These are phyloP conservation scores for Andricus grossulariae DNA, from an alignment of 1,140 invertebrate species.

Conservation along the genomic window DNA sequence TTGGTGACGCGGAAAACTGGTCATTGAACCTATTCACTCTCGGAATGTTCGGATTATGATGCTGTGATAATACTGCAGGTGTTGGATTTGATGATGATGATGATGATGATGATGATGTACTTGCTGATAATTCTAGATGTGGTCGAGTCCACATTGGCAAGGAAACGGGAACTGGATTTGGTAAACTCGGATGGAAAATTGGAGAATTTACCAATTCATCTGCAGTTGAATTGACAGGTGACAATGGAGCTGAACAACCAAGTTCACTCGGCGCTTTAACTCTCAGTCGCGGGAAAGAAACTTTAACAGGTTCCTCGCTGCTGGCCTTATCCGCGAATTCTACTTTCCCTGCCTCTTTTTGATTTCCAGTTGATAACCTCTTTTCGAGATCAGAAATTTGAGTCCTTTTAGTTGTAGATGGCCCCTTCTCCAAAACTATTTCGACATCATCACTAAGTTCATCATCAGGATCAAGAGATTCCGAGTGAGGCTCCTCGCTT, in stretches of 20 bases:
- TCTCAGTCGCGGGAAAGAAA: background rate
- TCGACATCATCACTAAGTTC: background rate
- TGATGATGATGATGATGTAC: no score
- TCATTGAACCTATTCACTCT: no score
- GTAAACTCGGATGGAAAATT: background rate
- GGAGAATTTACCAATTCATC: background rate
- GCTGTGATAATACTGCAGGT: no score
- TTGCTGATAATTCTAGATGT: background rate
- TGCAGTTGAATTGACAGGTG: background rate
- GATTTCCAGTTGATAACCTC: no score
- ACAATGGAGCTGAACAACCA: background rate
- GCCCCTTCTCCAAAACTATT: no score
- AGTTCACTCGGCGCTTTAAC: background rate
- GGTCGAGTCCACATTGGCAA: background rate
- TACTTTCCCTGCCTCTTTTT: no score
- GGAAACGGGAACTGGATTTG: background rate
- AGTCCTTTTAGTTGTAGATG: no score
- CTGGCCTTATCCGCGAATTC: no score
- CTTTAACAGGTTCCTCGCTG: background rate
- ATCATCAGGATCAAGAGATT: background rate
- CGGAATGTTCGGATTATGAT: no score
- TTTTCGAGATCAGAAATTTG: no score
- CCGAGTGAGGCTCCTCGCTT: no score
- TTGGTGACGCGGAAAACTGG: no score
- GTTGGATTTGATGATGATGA: background rate